phyloP scores from a whole-genome alignment of 2,113 vertebrate species.

The Lipophrys pholis region DNA sequence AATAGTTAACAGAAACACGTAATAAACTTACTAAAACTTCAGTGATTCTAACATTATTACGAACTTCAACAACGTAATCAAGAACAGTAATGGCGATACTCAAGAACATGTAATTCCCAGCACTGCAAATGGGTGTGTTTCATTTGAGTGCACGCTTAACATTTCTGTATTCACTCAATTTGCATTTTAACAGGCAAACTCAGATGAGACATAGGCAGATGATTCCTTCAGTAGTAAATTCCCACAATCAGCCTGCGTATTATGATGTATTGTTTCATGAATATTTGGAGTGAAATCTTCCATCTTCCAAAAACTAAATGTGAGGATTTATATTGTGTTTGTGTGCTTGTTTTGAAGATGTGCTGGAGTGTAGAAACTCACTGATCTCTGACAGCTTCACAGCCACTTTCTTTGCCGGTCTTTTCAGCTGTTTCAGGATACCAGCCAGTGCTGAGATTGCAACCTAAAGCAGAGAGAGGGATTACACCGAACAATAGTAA shows the following conservation, averaged over 20 bases:
- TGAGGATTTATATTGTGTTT: neutral
- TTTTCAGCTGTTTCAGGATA: conserved; percentile 95
- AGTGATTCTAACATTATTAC: no score
- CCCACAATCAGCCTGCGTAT: conserved; percentile 4
- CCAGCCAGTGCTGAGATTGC: conserved; percentile 94
- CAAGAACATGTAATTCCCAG: no score
- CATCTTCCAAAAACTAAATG: neutral
- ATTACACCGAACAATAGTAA: neutral
- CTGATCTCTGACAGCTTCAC: conserved; percentile 91
- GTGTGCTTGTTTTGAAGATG: no score
- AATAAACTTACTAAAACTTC: no score
- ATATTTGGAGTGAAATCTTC: neutral
- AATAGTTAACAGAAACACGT: no score
- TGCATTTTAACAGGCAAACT: no score
- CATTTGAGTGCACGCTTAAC: no score
- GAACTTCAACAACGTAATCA: no score
- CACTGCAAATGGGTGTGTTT: no score
- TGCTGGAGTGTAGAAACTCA: conserved; percentile 75
- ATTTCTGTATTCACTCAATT: no score
- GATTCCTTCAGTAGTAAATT: conserved; percentile 19
- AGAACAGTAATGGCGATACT: no score
- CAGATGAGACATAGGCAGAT: no score
- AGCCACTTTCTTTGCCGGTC: conserved; percentile 87
- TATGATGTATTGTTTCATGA: conserved; percentile 1
- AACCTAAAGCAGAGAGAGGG: conserved; percentile 81